Conservation (phyloP, 2,797 vertebrate genomes). For the Podarcis siculus region DNA sequence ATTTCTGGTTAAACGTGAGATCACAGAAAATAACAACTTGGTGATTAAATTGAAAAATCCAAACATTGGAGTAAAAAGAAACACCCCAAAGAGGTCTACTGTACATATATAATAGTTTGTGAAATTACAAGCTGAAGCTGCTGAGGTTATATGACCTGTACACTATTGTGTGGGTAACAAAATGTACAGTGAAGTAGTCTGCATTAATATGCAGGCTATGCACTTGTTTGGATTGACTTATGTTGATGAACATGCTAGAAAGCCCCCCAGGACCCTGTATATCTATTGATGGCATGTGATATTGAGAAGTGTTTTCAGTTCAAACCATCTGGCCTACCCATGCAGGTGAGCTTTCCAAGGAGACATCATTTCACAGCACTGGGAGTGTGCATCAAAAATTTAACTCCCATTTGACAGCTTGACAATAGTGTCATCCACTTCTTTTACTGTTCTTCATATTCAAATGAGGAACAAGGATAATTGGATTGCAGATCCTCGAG, state of each 20-base stretch:
- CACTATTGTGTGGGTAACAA: too few relatives aligned
- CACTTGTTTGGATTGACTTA: neutral
- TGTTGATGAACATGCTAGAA: neutral
- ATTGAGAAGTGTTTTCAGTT: neutral
- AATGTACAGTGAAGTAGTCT: neutral
- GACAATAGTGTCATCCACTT: neutral
- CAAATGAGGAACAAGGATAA: constrained; percentile 1
- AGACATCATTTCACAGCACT: neutral
- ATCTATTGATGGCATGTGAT: neutral
- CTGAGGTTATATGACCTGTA: too few relatives aligned
- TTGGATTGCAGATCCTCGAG: neutral
- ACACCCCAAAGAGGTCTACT: too few relatives aligned
- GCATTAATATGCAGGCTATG: neutral
- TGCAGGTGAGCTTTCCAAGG: neutral
- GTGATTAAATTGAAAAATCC: neutral
- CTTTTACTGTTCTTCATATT: neutral
- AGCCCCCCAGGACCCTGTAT: neutral
- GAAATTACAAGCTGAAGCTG: too few relatives aligned
- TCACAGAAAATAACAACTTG: neutral
- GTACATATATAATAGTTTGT: too few relatives aligned
- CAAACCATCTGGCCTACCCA: neutral
- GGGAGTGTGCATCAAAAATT: neutral
- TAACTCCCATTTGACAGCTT: constrained; percentile 11
- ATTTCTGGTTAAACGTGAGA: neutral
- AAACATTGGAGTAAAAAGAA: neutral